These are phyloP conservation scores for Eurytoma adleriae DNA, from an alignment of 2,888 invertebrate genomes.

Conservation along the genomic window DNA sequence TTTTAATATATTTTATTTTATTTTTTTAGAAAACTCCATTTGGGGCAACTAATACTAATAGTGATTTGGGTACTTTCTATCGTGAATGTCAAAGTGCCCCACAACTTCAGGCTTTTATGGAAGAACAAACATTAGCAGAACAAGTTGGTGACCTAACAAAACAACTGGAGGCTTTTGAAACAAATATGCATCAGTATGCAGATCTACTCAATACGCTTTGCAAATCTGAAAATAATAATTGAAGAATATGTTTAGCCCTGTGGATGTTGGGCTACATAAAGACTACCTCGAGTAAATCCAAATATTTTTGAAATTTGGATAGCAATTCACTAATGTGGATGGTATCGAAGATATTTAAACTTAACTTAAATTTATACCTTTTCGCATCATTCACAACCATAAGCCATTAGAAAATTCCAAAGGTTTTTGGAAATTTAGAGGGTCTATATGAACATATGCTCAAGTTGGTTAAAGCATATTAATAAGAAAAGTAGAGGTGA, in stretches of 20 bases:
- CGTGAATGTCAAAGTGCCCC: conserved; percentile 87
- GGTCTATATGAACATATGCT: neutral
- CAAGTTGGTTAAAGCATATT: conserved; percentile 1
- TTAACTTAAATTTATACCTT: conserved; percentile 9
- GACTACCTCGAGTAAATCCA: conserved; percentile 31
- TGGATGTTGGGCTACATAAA: conserved; percentile 1
- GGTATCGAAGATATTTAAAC: conserved; percentile 3
- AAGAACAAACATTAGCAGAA: conserved; percentile 77
- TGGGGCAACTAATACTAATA: conserved; percentile 84
- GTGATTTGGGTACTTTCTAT: conserved; percentile 88
- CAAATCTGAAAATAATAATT: conserved; percentile 81
- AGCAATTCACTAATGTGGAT: neutral
- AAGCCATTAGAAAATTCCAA: conserved; percentile 4
- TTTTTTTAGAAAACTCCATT: conserved; percentile 87
- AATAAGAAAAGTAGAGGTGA: conserved; percentile 10
- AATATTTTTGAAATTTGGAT: conserved; percentile 13
- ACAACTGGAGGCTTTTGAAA: conserved; percentile 86
- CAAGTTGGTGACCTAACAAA: conserved; percentile 82
- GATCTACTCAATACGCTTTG: conserved; percentile 85
- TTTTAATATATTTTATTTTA: conserved; percentile 9
- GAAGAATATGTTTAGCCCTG: conserved; percentile 30
- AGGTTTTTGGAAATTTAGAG: conserved; percentile 7
- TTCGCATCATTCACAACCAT: neutral
- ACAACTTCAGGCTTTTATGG: conserved; percentile 77
- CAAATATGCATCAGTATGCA: conserved; percentile 86